These are phyloP conservation scores for Zophobas atratus DNA, from an alignment of 1,140 invertebrate genomes.

Conservation along the genomic window DNA sequence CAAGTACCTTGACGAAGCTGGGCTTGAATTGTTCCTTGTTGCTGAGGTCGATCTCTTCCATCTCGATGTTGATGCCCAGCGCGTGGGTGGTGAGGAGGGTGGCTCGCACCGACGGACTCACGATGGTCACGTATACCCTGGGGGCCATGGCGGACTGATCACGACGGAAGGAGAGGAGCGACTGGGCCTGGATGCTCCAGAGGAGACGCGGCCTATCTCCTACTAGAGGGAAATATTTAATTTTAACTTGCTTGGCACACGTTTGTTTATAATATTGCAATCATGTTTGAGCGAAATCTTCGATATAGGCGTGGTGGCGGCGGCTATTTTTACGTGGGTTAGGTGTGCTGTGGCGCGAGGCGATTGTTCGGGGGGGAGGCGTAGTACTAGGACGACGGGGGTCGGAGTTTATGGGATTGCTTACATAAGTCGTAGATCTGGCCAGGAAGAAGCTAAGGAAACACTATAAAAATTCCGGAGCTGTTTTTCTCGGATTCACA, in stretches of 20 bases:
- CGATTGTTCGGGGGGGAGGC: too few species aligned
- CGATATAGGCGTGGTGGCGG: constrained; percentile 28
- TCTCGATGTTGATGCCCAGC: constrained; percentile 29
- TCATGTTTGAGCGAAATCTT: constrained; percentile 41
- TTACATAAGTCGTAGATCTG: too few species aligned
- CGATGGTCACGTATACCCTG: constrained; percentile 29
- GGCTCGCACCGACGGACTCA: constrained; percentile 27
- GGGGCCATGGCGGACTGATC: constrained; percentile 31
- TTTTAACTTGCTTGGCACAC: constrained; percentile 47
- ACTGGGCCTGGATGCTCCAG: constrained; percentile 27
- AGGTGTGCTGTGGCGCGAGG: constrained; percentile 16
- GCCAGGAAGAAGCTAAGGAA: too few species aligned
- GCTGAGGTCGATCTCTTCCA: constrained; percentile 27
- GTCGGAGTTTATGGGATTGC: too few species aligned
- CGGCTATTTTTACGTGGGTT: constrained; percentile 25
- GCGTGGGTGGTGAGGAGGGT: constrained; percentile 30
- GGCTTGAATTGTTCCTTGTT: constrained; percentile 43
- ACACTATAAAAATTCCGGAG: too few species aligned
- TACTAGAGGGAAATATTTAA: constrained; percentile 45
- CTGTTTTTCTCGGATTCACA: too few species aligned
- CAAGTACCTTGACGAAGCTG: constrained; percentile 37
- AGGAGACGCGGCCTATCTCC: constrained; percentile 26
- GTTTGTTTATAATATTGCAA: constrained; percentile 46
- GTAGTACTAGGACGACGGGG: too few species aligned
- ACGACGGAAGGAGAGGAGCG: constrained; percentile 1